Conservation (phyloP, 2,797 vertebrate genomes). For the Acanthiza pusilla region DNA sequence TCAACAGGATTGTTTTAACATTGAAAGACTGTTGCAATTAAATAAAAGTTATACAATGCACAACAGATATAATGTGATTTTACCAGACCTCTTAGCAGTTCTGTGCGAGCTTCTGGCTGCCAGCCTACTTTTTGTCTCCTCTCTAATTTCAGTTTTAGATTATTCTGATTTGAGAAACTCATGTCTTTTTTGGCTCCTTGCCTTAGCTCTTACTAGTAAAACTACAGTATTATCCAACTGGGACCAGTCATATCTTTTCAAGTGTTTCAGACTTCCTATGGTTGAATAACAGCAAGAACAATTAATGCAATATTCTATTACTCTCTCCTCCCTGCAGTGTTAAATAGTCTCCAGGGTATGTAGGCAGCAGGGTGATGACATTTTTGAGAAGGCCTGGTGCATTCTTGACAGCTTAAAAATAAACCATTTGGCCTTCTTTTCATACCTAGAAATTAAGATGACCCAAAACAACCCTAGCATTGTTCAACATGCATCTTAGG, state of each 20-base stretch:
- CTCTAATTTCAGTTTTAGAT: background rate
- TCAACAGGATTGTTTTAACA: background rate
- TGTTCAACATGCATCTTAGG: background rate
- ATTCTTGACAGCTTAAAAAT: conserved; percentile 31
- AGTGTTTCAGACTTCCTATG: conserved; percentile 32
- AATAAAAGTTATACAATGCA: background rate
- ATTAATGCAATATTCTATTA: conserved; percentile 48
- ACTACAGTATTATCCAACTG: background rate
- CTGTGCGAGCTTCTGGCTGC: background rate
- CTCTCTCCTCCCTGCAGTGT: background rate
- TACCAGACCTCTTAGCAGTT: background rate
- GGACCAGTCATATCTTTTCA: conserved; percentile 27
- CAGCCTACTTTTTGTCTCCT: background rate
- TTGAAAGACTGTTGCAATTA: background rate
- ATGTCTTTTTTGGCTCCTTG: background rate
- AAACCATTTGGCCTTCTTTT: conserved; percentile 32
- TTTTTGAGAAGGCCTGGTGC: conserved; percentile 40
- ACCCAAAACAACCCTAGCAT: background rate
- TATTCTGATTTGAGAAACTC: background rate
- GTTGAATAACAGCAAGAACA: conserved; percentile 28
- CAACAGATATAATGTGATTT: background rate
- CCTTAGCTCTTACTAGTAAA: background rate
- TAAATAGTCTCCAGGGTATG: conserved; percentile 45
- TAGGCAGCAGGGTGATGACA: conserved; percentile 33
- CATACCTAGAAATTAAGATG: background rate